Base-by-base conservation (phyloP, 2,797 vertebrate genomes). In the Kryptolebias ocellatus region DNA sequence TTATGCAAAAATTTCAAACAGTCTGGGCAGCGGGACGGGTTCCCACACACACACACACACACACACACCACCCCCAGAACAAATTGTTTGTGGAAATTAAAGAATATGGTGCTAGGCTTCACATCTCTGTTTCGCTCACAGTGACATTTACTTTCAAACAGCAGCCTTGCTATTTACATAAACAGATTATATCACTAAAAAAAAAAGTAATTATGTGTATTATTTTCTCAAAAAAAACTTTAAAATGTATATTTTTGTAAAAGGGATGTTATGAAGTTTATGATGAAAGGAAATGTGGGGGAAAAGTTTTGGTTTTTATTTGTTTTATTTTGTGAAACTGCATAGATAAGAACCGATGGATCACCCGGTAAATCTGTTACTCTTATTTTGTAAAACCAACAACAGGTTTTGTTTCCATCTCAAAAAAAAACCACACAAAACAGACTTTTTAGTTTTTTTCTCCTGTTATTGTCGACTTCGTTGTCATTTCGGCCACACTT, bases 231-330 rank as follows among this genome's bases (percentile, higher is more conserved):
- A 87, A 84, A 58, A 91, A 90, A 91, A 14, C 12, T 12, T 24
- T 24, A 64, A 91, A 81, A 88, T 88, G 87, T 94, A 80, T 94
- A 94, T 95, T 95, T 95, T 95, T 95, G 90, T 94, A 94, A 93
- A 83, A 93, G 81, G 92, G 89, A 85, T 73, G 82, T 83, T 83
- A 71, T 78, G 67, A 72, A 46, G 66, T 81, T 81, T 85, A 64
- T 70, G 83, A 89, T 66, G 11, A 84, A 78, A 78, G 74, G 76
- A 81, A 58, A 55, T 42, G 77, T 70, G 67, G 74, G 67, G 65
- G 74, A 57, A 53, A 72, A 29, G 2, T 59, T 54, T 78, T n/a
- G n/a, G 61, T 52, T 47, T 44, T n/a, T 49, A 9, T 47, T 49
- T 27, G 65, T 68, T 85, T 80, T 83, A 73, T 85, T 81, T 73